Evolutionary conservation across 2,888 invertebrate genomes (phyloP), one percentile per base, ranked within the genome.

Genomic region (Sminthurides aquaticus): DNA sequence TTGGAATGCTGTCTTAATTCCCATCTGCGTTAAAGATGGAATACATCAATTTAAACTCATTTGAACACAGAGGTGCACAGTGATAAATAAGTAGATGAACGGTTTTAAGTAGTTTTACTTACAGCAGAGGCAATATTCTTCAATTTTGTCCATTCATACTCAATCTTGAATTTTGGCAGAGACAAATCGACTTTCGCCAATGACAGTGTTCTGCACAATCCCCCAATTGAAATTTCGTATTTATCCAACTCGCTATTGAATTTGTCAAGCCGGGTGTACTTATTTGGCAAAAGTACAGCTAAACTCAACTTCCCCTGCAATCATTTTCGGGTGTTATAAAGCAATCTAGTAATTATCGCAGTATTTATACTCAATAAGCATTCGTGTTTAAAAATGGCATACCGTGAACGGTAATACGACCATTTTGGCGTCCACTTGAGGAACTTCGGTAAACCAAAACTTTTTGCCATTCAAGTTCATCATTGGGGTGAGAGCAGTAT

Each of bases 121-220:
- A 34, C 43, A 5, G 43, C 5, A 5, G 5, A 11, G 43, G 43
- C 43, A 15, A 34, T 34, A 34, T 34, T 34, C 15, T 34, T 34
- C 8, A 34, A 15, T 5, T 5, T 34, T 15, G 5, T 34, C 43
- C 43, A 34, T 34, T 34, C 43, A 15, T 34, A 34, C 78, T 91
- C 90, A 57, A 91, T 84, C 78, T 86, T 88, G 78, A 92, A 91
- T 78, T 86, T 89, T 1, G 92, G 92, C 52, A 92, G 77, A 22
- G 82, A 82, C 0, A 91, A 83, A 48, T 84, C 80, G 1, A 91
- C 86, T 76, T 86, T 84, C 0, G 79, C 78, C 0, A 75, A 66
- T 0, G 80, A 77, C 5, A 87, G 75, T n/a, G 76, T 0, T 79
- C 79, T 1, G n/a, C n/a, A n/a, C n/a, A n/a, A n/a, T n/a, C n/a